A percentile compares a stretch with the other conserved stretches of the same genome.
phyloP scores from a whole-genome alignment of 2,113 vertebrate species.

The Beaufortia kweichowensis region DNA sequence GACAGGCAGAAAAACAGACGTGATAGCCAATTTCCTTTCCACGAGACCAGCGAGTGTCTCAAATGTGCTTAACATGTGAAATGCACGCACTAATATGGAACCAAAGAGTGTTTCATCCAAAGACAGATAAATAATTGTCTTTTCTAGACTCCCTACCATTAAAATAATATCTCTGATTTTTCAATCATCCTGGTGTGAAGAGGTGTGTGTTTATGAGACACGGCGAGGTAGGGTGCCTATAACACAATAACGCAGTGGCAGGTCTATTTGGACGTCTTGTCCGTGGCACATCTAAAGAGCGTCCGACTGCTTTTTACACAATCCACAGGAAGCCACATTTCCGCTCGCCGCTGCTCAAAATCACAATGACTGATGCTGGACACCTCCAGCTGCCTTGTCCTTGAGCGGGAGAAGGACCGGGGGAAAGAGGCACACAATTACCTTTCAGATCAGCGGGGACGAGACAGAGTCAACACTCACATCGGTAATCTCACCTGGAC shows the following conservation, averaged over 20 bases:
- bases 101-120: neutral
- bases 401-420: constrained; percentile 59
- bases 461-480: constrained; percentile 21
- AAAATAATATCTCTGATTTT: constrained; percentile 63
- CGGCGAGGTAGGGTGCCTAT: constrained; percentile 55
- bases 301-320: constrained; percentile 63
- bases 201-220: constrained; percentile 48
- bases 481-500: constrained; percentile 37
- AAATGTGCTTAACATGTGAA: constrained; percentile 8
- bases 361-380: constrained; percentile 62
- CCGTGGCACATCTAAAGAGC: constrained; percentile 66
- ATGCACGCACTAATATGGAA: constrained; percentile 7
- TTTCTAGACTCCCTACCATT: constrained; percentile 53
- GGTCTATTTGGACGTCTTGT: constrained; percentile 66
- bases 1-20: neutral
- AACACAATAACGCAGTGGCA: constrained; percentile 73
- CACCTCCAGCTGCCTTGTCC: constrained; percentile 65
- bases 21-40: constrained; percentile 23
- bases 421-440: constrained; percentile 59
- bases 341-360: constrained; percentile 59
- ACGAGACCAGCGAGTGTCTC: neutral
- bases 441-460: constrained; percentile 61
- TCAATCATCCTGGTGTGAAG: constrained; percentile 62
- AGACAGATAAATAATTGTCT: constrained; percentile 31
- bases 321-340: constrained; percentile 63